phyloP scores from a whole-genome alignment of 30 jellyfish, hydroid and myxozoan genomes.

The Morbakka virulenta region DNA sequence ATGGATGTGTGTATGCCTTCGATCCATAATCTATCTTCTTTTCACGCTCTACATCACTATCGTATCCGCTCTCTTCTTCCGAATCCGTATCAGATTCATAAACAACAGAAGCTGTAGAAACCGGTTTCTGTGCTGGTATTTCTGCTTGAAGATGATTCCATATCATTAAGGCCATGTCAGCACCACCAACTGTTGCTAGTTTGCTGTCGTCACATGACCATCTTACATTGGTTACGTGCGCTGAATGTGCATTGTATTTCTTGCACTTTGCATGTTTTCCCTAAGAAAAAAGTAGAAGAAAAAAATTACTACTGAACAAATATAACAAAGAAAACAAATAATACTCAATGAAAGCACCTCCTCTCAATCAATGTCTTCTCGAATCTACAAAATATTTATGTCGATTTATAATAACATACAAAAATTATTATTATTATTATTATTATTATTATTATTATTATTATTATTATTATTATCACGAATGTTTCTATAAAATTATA shows the following conservation, averaged over 20 bases:
- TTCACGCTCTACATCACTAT: constrained; percentile 95
- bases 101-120: constrained; percentile 19
- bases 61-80: constrained; percentile 95
- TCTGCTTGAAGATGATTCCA: constrained; percentile 76
- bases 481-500: too few species aligned
- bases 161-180: constrained; percentile 89
- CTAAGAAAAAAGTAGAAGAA: constrained; percentile 15
- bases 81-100: constrained; percentile 80
- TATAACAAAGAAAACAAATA: background rate
- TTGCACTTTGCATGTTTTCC: constrained; percentile 85
- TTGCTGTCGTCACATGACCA: constrained; percentile 88
- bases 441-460: too few species aligned
- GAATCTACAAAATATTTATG: too few species aligned
- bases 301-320: background rate
- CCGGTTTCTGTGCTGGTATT: constrained; percentile 14
- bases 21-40: constrained; percentile 79
- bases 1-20: constrained; percentile 64
- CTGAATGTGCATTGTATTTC: constrained; percentile 92
- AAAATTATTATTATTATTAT: too few species aligned
- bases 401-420: too few species aligned
- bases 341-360: background rate
- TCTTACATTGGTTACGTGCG: constrained; percentile 92
- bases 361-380: too few species aligned
- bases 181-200: constrained; percentile 90
- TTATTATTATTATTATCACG: too few species aligned